These are phyloP conservation scores for Drosophila demipolita DNA, from an alignment of 2,888 invertebrate genomes.

Conservation along the genomic window DNA sequence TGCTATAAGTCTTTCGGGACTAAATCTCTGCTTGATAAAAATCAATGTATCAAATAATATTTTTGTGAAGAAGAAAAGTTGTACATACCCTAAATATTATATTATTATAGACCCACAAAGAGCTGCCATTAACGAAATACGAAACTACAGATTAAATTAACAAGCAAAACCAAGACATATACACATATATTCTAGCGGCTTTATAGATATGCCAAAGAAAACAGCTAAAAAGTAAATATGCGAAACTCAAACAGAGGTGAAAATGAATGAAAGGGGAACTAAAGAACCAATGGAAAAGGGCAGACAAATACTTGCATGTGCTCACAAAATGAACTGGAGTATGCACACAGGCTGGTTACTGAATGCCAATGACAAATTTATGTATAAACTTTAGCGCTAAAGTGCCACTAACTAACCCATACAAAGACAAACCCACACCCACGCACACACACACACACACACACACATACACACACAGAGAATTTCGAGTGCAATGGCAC, in stretches of 20 bases:
- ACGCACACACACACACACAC: conserved; percentile 5
- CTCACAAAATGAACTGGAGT: conserved; percentile 53
- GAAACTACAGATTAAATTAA: conserved; percentile 40
- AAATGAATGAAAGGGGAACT: conserved; percentile 26
- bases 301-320: conserved; percentile 62
- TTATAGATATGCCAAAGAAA: conserved; percentile 21
- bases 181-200: conserved; percentile 6
- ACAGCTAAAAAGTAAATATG: conserved; percentile 35
- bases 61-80: not conserved
- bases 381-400: conserved; percentile 80
- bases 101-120: not conserved
- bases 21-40: not conserved
- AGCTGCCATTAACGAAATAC: not conserved
- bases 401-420: conserved; percentile 77
- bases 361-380: conserved; percentile 81
- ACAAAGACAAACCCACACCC: conserved; percentile 36
- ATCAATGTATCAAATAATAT: not conserved
- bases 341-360: conserved; percentile 49
- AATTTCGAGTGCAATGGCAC: conserved; percentile 75
- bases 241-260: conserved; percentile 36
- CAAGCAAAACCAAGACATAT: conserved; percentile 16
- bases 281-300: conserved; percentile 39
- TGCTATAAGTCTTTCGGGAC: not conserved
- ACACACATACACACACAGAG: conserved; percentile 8
- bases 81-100: not conserved